phyloP scores from a whole-genome alignment of 2,113 vertebrate species.

The Crotophaga sulcirostris region DNA sequence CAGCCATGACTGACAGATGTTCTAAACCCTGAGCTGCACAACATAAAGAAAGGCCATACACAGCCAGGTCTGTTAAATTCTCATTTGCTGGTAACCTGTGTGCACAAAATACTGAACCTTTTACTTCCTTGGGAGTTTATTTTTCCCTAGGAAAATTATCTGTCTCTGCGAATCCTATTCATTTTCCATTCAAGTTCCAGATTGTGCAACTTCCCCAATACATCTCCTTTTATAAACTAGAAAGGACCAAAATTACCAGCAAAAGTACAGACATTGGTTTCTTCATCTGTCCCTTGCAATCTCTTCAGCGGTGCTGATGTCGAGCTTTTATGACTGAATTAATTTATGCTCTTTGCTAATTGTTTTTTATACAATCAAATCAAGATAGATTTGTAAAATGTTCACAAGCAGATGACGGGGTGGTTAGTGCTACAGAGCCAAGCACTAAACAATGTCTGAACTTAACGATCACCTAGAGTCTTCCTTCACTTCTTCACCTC shows the following conservation, averaged over 20 bases:
- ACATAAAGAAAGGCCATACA: neutral
- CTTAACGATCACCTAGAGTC: neutral
- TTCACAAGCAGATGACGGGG: neutral
- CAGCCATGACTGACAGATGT: neutral
- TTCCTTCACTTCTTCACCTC: neutral
- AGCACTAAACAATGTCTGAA: neutral
- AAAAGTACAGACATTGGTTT: neutral
- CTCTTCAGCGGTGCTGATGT: neutral
- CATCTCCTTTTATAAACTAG: neutral
- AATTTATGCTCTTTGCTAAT: neutral
- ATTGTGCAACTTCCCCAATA: neutral
- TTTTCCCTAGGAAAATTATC: conserved; percentile 19
- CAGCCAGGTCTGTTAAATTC: neutral
- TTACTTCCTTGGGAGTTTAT: neutral
- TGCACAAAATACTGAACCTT: conserved; percentile 1
- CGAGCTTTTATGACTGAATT: neutral
- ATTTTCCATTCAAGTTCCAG: neutral
- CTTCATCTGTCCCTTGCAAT: neutral
- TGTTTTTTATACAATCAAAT: neutral
- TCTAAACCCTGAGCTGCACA: neutral
- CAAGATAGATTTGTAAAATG: neutral
- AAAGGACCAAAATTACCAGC: neutral
- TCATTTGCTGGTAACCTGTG: neutral
- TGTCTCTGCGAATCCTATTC: neutral
- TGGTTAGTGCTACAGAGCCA: neutral